Evolutionary conservation across 2,797 vertebrate species (phyloP), one percentile per base, ranked within the genome.

Genomic region (Pyrocephalus nanus): DNA sequence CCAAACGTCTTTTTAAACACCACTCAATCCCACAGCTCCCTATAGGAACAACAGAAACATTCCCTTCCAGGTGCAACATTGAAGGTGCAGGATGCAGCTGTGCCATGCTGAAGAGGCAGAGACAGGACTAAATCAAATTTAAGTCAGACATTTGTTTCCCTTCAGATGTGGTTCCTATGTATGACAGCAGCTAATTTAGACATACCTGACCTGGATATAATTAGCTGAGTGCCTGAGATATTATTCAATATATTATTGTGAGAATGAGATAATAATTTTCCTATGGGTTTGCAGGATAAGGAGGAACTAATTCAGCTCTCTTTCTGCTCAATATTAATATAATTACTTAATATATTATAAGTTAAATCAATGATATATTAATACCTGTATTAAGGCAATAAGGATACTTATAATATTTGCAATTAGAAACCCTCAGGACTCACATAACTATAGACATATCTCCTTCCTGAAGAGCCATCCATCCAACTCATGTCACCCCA

Each of bases 201-300:
- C 67, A 58, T 53, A 86, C 76, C 65, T 92, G 73, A 84, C 66
- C 54, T 54, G 26, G 38, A 65, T 77, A 50, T 80, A 94, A 96
- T 91, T 86, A 94, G 57, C 75, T 71, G 61, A 74, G 75, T 29
- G 12, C 36, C 74, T 42, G 57, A 93, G 40, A 80, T 92, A 79
- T 73, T 93, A 67, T 79, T 94, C 48, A 73, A 91, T 73, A 71
- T 67, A 71, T 87, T 92, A 91, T 89, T 77, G 85, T 57, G 65
- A 77, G 87, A 91, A 89, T 60, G 64, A 84, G 73, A 86, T 55
- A 70, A 90, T 70, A 67, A 86, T 73, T 95, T 94, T 94, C 64
- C n/a, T 81, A 32, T 60, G 51, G 48, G 67, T 60, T 94, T 93
- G 83, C 66, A 73, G 74, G 43, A 70, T 69, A 51, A 82, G 62